Conservation (phyloP, 1,140 invertebrate species). For the Delia radicum region DNA sequence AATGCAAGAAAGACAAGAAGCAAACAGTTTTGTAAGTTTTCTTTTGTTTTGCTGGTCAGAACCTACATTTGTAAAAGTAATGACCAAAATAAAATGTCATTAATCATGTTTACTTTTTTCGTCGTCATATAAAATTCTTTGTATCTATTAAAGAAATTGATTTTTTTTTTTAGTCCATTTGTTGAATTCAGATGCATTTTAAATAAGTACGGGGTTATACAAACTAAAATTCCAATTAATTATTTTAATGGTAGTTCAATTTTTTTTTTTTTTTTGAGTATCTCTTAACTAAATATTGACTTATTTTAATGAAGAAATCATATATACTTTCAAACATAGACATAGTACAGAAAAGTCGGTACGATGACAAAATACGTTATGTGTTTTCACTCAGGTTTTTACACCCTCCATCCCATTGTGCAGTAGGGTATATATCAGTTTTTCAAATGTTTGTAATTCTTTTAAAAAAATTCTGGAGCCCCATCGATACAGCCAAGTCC, state of each 20-base stretch:
- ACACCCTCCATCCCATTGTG: too few relatives aligned
- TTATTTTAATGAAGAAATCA: too few relatives aligned
- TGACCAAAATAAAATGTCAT: background rate
- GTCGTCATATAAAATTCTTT: background rate
- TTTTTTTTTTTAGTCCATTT: background rate
- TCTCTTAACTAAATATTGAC: too few relatives aligned
- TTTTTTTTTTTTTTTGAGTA: background rate
- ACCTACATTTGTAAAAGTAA: background rate
- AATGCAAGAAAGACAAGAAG: background rate
- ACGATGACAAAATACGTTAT: too few relatives aligned
- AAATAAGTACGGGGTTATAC: too few relatives aligned
- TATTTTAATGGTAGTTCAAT: background rate
- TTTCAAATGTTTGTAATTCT: too few relatives aligned
- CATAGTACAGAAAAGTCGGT: too few relatives aligned
- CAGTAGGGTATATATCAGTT: too few relatives aligned
- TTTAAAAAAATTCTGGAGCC: too few relatives aligned
- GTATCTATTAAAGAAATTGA: background rate
- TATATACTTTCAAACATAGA: too few relatives aligned
- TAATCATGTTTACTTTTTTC: background rate
- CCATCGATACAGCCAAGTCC: too few relatives aligned
- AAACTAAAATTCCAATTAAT: background rate
- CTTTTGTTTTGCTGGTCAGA: conserved; percentile 1
- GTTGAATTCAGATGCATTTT: background rate
- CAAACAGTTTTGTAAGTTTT: background rate
- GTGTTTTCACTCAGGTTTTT: too few relatives aligned